Evolutionary conservation across 2,888 invertebrate genomes (phyloP).

Genomic region (Drosophila pseudotakahashii): DNA sequence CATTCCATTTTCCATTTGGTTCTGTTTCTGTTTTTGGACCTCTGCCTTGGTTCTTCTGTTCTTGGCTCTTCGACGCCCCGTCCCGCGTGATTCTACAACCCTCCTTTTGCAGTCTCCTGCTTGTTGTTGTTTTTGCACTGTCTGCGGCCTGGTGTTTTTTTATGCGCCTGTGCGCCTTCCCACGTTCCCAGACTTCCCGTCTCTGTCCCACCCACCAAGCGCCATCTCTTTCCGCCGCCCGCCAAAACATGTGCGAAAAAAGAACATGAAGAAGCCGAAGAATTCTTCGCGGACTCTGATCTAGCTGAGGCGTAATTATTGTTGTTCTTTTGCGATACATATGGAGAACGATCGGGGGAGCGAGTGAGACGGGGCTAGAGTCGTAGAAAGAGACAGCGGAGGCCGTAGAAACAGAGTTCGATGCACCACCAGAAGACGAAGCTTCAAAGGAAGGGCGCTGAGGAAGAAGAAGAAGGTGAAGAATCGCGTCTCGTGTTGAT

Average conservation of each 20-base stretch:
- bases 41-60: conserved; percentile 24
- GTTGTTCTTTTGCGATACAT: conserved; percentile 55
- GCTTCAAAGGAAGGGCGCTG: conserved; percentile 15
- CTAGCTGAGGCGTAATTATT: conserved; percentile 68
- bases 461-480: conserved; percentile 5
- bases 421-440: conserved; percentile 56
- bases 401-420: conserved; percentile 62
- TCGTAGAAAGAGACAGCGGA: neutral
- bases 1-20: conserved; percentile 76
- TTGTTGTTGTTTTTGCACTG: conserved; percentile 26
- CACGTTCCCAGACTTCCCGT: conserved; percentile 28
- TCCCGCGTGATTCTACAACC: conserved; percentile 31
- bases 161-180: conserved; percentile 53
- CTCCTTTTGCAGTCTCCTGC: conserved; percentile 1
- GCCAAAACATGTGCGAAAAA: conserved; percentile 40
- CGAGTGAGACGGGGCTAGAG: conserved; percentile 49
- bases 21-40: conserved; percentile 61
- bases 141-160: conserved; percentile 38
- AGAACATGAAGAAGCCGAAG: conserved; percentile 18
- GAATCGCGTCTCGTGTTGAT: conserved; percentile 64
- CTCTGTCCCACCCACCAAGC: conserved; percentile 9
- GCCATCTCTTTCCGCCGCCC: conserved; percentile 10
- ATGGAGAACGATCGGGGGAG: neutral
- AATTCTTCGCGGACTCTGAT: conserved; percentile 34
- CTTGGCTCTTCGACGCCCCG: conserved; percentile 22